Evolutionary conservation across 2,888 invertebrate species (phyloP), one percentile per base, ranked within the genome.

Genomic region (Leptinotarsa peninsularis): DNA sequence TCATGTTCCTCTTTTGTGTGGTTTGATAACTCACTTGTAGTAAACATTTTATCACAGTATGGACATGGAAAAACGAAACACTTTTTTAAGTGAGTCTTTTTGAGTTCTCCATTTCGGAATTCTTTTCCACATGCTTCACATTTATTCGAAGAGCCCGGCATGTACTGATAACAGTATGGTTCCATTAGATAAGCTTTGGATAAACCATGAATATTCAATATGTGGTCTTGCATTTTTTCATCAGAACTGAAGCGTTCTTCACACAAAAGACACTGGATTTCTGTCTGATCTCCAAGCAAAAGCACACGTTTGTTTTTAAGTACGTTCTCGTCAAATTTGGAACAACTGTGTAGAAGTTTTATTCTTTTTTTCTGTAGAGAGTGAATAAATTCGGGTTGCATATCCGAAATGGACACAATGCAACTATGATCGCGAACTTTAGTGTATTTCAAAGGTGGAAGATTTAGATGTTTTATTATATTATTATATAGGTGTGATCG

Each of bases 61-160:
- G 69, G 56, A 33, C 69, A 69, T 1, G 43, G 33, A 52, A 69
- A 69, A 49, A 69, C 56, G 3, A 21, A n/a, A 21, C 69, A 69
- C 10, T 17, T 56, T 13, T 33, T 27, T 33, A 69, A 33, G 15
- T 69, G 69, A 15, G 10, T 2, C 7, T 69, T 69, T 43, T 56
- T 69, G 27, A 3, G 2, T 21, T n/a, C 33, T 10, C 0, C 43
- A 43, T 23, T 56, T 5, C 17, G 13, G 15, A 27, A 69, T 18
- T 33, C 43, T 56, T 56, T 69, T 33, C 33, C 69, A 43, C 69
- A 69, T 27, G 52, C 68, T 43, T 54, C 27, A n/a, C 69, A 69
- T 33, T 5, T 27, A 15, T 56, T 56, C 18, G 69, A 69, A 18
- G 54, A 54, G 18, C 27, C 56, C 13, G 69, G 56, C 21, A 56